Conservation (phyloP, 1,140 invertebrate species). For the Drosophila gunungcola region DNA sequence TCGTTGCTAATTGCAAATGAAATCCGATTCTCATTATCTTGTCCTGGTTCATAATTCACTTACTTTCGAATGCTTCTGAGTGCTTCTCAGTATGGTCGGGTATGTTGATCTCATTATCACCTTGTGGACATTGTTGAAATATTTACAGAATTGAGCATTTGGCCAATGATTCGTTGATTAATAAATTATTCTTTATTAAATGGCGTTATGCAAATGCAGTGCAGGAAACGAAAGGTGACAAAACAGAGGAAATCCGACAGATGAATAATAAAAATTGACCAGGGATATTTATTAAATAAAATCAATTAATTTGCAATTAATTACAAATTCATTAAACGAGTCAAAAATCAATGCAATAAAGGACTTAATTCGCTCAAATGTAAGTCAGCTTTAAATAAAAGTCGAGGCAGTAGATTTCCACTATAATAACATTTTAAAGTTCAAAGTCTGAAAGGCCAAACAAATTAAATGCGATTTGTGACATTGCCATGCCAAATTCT, state of each 20-base stretch:
- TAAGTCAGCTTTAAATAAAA: background rate
- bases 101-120: conserved; percentile 54
- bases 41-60: conserved; percentile 20
- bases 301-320: conserved; percentile 61
- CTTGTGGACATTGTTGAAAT: conserved; percentile 15
- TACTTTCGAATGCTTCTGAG: too few relatives aligned
- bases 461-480: conserved; percentile 1
- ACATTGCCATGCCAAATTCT: conserved; percentile 1
- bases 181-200: conserved; percentile 36
- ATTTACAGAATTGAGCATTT: conserved; percentile 46
- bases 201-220: conserved; percentile 14
- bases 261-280: conserved; percentile 25
- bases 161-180: conserved; percentile 40
- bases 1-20: conserved; percentile 55
- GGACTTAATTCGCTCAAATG: background rate
- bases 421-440: background rate
- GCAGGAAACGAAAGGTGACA: conserved; percentile 36
- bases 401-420: background rate
- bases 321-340: conserved; percentile 42
- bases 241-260: conserved; percentile 26
- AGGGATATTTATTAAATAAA: conserved; percentile 35
- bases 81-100: conserved; percentile 1
- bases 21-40: conserved; percentile 55
- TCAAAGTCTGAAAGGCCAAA: background rate
- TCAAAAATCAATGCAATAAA: conserved; percentile 20